Conservation (phyloP, 2,797 vertebrate genomes). For the Sebastes elongatus region DNA sequence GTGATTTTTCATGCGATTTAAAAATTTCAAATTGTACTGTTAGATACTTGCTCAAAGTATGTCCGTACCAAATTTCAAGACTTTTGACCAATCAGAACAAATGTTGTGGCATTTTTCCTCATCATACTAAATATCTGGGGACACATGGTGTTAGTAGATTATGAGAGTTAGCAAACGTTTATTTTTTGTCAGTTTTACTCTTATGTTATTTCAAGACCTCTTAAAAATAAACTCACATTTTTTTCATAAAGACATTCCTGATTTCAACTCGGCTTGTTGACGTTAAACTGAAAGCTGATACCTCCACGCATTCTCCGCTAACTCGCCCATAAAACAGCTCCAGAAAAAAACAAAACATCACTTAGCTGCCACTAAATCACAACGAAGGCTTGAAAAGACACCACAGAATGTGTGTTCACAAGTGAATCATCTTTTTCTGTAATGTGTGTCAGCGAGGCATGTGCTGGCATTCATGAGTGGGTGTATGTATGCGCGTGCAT, state of each 20-base stretch:
- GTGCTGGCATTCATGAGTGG: slow-evolving; percentile 11
- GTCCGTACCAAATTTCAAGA: too few species aligned
- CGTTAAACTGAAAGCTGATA: slow-evolving; percentile 41
- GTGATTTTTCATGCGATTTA: too few species aligned
- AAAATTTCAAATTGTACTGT: too few species aligned
- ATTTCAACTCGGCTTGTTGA: slow-evolving; percentile 8
- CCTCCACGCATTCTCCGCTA: slow-evolving; percentile 14
- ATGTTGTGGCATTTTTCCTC: too few species aligned
- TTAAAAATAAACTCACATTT: slow-evolving; percentile 2
- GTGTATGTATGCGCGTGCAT: neutral
- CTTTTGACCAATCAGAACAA: too few species aligned
- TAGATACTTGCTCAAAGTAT: too few species aligned
- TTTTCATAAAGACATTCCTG: neutral
- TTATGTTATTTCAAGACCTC: neutral
- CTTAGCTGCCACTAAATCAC: slow-evolving; percentile 13
- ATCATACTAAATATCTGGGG: too few species aligned
- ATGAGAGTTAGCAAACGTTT: neutral
- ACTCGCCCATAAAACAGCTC: slow-evolving; percentile 4
- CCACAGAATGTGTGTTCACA: neutral
- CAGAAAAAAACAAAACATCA: neutral
- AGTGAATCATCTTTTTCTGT: slow-evolving; percentile 29
- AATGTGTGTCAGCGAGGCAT: slow-evolving; percentile 30
- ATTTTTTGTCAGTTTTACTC: neutral
- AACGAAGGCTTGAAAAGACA: neutral
- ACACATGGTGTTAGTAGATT: neutral